Evolutionary conservation across 1,140 invertebrate species (phyloP).

Genomic region (Drosophila mayri): DNA sequence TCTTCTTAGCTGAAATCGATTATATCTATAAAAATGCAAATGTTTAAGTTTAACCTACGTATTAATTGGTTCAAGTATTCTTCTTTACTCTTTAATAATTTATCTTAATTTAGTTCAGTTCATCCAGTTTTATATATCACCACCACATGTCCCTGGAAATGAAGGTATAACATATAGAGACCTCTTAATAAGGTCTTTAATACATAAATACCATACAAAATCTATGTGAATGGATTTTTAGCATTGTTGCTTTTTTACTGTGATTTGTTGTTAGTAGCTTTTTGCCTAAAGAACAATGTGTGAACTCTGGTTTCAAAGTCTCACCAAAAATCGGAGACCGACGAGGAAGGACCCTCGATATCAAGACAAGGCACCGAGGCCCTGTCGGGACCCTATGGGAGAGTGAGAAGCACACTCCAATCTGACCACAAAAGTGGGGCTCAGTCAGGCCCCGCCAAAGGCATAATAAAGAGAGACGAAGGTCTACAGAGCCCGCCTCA

Average conservation of each 20-base stretch:
- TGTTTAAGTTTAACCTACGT: constrained; percentile 10
- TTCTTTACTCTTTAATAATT: constrained; percentile 23
- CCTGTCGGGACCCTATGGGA: too few species aligned
- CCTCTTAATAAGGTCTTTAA: neutral
- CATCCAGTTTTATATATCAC: constrained; percentile 11
- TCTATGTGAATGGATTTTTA: constrained; percentile 52
- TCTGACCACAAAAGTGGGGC: too few species aligned
- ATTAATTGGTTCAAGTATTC: constrained; percentile 15
- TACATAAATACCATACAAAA: constrained; percentile 27
- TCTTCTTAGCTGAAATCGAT: constrained; percentile 18
- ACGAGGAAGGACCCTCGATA: too few species aligned
- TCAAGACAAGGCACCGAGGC: too few species aligned
- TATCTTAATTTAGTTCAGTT: constrained; percentile 20
- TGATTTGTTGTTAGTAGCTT: constrained; percentile 74
- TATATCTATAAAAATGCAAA: constrained; percentile 2
- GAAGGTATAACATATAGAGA: constrained; percentile 19
- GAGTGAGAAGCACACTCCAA: too few species aligned
- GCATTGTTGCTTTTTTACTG: constrained; percentile 79
- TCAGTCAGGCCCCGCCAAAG: too few species aligned
- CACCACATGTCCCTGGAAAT: neutral
- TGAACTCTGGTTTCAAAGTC: neutral
- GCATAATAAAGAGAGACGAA: too few species aligned
- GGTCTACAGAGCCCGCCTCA: too few species aligned
- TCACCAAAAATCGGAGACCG: too few species aligned
- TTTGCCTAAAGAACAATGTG: constrained; percentile 64